Percentiles rank a stretch among this genome's conserved stretches.
Conservation (phyloP, 2,113 vertebrate genomes). For the Labeo rohita region DNA sequence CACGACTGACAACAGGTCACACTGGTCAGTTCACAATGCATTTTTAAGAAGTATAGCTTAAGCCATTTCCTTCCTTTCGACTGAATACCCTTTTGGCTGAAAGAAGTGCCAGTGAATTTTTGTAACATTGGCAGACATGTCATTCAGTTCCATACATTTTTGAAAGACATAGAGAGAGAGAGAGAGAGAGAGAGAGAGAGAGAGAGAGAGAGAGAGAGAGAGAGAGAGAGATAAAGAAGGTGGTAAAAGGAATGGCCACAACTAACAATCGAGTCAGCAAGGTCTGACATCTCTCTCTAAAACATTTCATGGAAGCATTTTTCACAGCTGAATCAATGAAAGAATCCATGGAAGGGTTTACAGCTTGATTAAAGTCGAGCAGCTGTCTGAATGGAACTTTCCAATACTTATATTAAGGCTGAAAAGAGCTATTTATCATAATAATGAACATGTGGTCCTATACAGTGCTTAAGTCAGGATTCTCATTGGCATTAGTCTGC, state of each 20-base stretch:
- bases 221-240: not conserved
- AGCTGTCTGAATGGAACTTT: not conserved
- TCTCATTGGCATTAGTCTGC: not conserved
- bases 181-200: not conserved
- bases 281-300: slow-evolving; percentile 9
- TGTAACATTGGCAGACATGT: not conserved
- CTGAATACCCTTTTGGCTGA: not conserved
- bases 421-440: not conserved
- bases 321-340: slow-evolving; percentile 15
- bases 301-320: slow-evolving; percentile 18
- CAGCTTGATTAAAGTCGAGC: not conserved
- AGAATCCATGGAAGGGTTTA: not conserved
- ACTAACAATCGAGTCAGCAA: slow-evolving; percentile 27
- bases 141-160: not conserved
- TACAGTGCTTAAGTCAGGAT: not conserved
- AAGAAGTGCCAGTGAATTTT: not conserved
- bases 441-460: not conserved
- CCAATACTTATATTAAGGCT: not conserved
- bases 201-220: not conserved
- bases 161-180: not conserved
- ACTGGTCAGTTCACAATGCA: not conserved
- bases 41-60: not conserved
- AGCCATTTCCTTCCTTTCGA: not conserved
- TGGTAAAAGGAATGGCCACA: not conserved
- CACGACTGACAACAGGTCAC: slow-evolving; percentile 19